A percentile compares a stretch with the other conserved stretches of the same genome.
These are phyloP conservation scores for Rhamphomyia laevipes DNA, from an alignment of 2,888 invertebrate genomes.

Conservation along the genomic window DNA sequence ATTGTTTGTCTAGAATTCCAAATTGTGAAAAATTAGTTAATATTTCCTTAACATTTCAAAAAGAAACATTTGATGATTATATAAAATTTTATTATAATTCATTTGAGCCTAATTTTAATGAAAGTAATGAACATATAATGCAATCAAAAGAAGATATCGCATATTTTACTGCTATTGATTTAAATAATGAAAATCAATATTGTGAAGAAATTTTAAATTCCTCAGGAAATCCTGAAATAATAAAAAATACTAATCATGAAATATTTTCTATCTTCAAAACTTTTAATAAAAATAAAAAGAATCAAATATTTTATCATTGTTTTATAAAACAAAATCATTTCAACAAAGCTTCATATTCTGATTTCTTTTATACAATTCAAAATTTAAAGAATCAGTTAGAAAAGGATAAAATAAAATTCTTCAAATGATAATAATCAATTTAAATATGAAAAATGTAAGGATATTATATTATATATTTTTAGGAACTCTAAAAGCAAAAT, in stretches of 20 bases:
- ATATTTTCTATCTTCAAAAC: slow-evolving; percentile 9
- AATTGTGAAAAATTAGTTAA: not conserved
- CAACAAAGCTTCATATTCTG: not conserved
- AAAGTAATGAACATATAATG: not conserved
- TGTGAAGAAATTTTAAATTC: no score
- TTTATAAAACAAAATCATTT: slow-evolving; percentile 9
- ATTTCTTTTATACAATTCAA: slow-evolving; percentile 6
- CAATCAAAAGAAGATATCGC: not conserved
- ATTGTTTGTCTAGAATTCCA: slow-evolving; percentile 10
- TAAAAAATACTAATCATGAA: slow-evolving; percentile 3
- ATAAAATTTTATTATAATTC: slow-evolving; percentile 6
- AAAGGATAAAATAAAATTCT: slow-evolving; percentile 2
- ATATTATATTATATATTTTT: slow-evolving; percentile 3
- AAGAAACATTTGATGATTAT: slow-evolving; percentile 6
- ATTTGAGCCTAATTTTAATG: slow-evolving; percentile 1
- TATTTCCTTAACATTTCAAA: not conserved
- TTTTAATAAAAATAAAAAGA: not conserved
- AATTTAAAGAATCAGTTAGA: slow-evolving; percentile 3
- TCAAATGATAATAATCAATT: slow-evolving; percentile 5
- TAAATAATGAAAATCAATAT: not conserved
- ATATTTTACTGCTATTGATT: slow-evolving; percentile 1
- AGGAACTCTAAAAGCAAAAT: slow-evolving; percentile 6
- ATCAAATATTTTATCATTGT: slow-evolving; percentile 8
- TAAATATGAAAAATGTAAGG: slow-evolving; percentile 6
- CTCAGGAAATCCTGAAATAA: slow-evolving; percentile 1